Conservation (phyloP, 2,797 vertebrate genomes). For the Tenualosa thibaudeaui region DNA sequence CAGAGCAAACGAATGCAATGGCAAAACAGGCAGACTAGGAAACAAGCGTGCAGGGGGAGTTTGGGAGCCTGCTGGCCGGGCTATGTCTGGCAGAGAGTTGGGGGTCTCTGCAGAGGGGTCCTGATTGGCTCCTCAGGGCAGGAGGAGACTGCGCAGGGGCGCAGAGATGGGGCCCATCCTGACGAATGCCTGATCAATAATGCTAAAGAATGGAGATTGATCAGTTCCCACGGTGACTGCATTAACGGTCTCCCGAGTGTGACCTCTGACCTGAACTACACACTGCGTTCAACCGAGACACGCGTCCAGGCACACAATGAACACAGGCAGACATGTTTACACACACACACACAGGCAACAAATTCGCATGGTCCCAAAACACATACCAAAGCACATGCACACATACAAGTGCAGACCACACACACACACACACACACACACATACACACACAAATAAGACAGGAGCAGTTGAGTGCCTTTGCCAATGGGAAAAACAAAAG, state of each 20-base stretch:
- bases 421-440: neutral
- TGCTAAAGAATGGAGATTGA: slow-evolving; percentile 84
- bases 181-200: slow-evolving; percentile 80
- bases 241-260: slow-evolving; percentile 82
- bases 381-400: slow-evolving; percentile 62
- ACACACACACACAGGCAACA: neutral
- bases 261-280: slow-evolving; percentile 82
- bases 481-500: slow-evolving; percentile 10
- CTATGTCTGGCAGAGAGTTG: slow-evolving; percentile 41
- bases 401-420: slow-evolving; percentile 30
- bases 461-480: neutral
- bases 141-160: slow-evolving; percentile 62
- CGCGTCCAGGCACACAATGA: slow-evolving; percentile 46
- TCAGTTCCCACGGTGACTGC: slow-evolving; percentile 83
- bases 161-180: slow-evolving; percentile 69
- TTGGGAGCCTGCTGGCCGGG: slow-evolving; percentile 27
- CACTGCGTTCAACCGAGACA: slow-evolving; percentile 72
- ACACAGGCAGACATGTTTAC: slow-evolving; percentile 31
- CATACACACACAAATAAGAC: neutral
- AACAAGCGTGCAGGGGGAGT: slow-evolving; percentile 27
- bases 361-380: neutral
- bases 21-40: neutral
- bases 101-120: slow-evolving; percentile 23
- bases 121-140: slow-evolving; percentile 62
- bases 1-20: neutral